These are phyloP conservation scores for Entelurus aequoreus DNA, from an alignment of 2,113 vertebrate genomes.

Conservation along the genomic window DNA sequence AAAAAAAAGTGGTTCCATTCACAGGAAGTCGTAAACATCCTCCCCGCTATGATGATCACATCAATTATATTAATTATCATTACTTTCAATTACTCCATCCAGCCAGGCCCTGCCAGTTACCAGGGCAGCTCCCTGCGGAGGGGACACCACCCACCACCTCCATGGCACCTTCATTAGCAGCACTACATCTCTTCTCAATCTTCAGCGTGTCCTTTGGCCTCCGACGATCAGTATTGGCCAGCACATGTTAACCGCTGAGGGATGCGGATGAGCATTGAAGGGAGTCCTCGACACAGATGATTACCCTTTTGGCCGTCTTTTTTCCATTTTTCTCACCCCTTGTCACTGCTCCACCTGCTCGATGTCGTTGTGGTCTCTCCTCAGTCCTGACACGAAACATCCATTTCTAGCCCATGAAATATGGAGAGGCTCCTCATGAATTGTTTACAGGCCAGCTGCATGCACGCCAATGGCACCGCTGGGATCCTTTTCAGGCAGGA, in stretches of 20 bases:
- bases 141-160: constrained; percentile 45
- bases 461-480: constrained; percentile 35
- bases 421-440: constrained; percentile 68
- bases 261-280: constrained; percentile 40
- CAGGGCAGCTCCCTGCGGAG: constrained; percentile 66
- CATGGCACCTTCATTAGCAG: constrained; percentile 58
- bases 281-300: constrained; percentile 38
- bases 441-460: constrained; percentile 64
- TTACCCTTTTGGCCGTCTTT: constrained; percentile 4
- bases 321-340: constrained; percentile 18
- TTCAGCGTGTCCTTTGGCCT: constrained; percentile 16
- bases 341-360: constrained; percentile 17
- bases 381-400: constrained; percentile 61
- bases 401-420: constrained; percentile 68
- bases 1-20: constrained; percentile 48
- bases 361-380: constrained; percentile 32
- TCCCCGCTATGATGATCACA: constrained; percentile 64
- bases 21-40: constrained; percentile 62
- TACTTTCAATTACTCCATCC: constrained; percentile 73
- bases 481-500: constrained; percentile 32
- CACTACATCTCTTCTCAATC: constrained; percentile 33
- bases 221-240: constrained; percentile 11
- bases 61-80: constrained; percentile 76
- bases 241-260: constrained; percentile 45
- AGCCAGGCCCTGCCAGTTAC: constrained; percentile 60